Evolutionary conservation across 2,888 invertebrate species (phyloP).

Genomic region (Apantesis nais): DNA sequence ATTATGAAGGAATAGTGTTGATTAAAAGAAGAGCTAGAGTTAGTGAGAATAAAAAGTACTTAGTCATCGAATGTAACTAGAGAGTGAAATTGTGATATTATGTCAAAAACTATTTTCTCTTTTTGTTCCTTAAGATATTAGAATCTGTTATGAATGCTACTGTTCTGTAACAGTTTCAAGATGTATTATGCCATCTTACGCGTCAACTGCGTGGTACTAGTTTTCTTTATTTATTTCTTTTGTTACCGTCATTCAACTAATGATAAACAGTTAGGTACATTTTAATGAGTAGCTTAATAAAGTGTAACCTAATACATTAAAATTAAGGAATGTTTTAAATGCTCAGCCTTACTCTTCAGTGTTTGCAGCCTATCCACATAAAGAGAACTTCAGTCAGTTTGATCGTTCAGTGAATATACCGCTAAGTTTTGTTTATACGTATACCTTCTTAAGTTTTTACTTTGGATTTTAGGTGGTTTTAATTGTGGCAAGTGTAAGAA

Average conservation of each 20-base stretch:
- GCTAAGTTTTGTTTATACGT: background rate
- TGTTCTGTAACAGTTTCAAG: conserved; percentile 4
- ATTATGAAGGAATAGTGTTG: too few species aligned
- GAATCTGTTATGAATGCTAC: conserved; percentile 11
- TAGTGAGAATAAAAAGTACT: background rate
- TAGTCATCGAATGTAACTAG: background rate
- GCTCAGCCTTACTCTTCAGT: background rate
- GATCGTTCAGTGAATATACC: background rate
- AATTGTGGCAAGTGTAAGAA: conserved; percentile 40
- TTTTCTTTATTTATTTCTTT: background rate
- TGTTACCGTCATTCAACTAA: conserved; percentile 1
- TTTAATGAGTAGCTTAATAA: conserved; percentile 5
- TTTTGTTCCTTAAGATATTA: conserved; percentile 13
- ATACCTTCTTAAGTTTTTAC: background rate
- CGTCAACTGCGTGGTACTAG: background rate
- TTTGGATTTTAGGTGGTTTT: conserved; percentile 38
- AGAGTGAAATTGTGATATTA: background rate
- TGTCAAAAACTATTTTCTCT: too few species aligned
- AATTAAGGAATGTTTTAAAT: background rate
- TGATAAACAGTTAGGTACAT: background rate
- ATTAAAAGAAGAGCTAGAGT: too few species aligned
- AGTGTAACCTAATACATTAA: background rate
- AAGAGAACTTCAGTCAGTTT: background rate
- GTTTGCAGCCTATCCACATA: background rate
- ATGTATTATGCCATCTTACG: background rate